Percentiles rank a stretch among this genome's conserved stretches.
phyloP scores from a whole-genome alignment of 1,140 invertebrate species.

The Drosophila lacertosa region DNA sequence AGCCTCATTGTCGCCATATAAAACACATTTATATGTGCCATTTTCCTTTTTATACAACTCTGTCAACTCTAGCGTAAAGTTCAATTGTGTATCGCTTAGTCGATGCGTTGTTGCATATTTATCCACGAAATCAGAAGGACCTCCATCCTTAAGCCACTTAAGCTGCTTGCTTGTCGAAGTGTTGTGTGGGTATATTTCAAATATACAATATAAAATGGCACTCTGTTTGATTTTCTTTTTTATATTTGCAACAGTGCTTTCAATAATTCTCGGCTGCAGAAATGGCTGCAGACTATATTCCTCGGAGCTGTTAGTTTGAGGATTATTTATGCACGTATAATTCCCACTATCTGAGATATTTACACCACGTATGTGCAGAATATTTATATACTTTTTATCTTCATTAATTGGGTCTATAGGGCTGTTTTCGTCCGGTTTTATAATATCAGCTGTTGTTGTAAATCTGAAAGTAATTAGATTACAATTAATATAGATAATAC shows the following conservation, averaged over 20 bases:
- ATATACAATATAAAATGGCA: slow-evolving; percentile 85
- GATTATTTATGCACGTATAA: slow-evolving; percentile 84
- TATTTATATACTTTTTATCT: slow-evolving; percentile 56
- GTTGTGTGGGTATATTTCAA: slow-evolving; percentile 86
- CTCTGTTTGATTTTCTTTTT: slow-evolving; percentile 85
- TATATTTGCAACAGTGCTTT: slow-evolving; percentile 82
- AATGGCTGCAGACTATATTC: slow-evolving; percentile 82
- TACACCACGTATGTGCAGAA: slow-evolving; percentile 71
- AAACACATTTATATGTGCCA: slow-evolving; percentile 87
- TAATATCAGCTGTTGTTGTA: slow-evolving; percentile 23
- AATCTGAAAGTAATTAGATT: slow-evolving; percentile 34
- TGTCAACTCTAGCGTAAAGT: slow-evolving; percentile 85
- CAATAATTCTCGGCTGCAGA: slow-evolving; percentile 84
- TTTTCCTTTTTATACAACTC: slow-evolving; percentile 88
- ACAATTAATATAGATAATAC: not conserved
- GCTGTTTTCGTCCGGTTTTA: slow-evolving; percentile 34
- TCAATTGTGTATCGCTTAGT: slow-evolving; percentile 86
- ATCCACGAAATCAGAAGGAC: slow-evolving; percentile 80
- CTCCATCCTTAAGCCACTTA: slow-evolving; percentile 86
- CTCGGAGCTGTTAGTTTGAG: slow-evolving; percentile 62
- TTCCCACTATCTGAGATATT: slow-evolving; percentile 84
- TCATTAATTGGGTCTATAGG: slow-evolving; percentile 35
- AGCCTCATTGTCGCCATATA: slow-evolving; percentile 58
- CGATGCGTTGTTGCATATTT: slow-evolving; percentile 67
- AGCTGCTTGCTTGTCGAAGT: slow-evolving; percentile 80